phyloP scores from a whole-genome alignment of 2,888 invertebrate genomes.

The Parascotia fuliginaria region DNA sequence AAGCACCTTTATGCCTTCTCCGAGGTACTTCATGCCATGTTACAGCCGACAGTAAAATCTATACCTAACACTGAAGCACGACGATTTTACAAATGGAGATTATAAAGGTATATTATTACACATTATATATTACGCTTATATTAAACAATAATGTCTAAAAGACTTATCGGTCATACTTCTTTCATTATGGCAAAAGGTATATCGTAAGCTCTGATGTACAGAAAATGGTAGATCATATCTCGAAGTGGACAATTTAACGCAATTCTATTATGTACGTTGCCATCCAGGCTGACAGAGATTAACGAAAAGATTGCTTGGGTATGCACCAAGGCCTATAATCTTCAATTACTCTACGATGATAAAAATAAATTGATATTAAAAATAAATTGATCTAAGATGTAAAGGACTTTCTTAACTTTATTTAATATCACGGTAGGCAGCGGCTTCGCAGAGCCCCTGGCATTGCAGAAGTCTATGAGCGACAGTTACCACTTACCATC shows the following conservation, averaged over 20 bases:
- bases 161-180: not conserved
- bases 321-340: not conserved
- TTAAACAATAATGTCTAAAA: too few species aligned
- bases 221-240: not conserved
- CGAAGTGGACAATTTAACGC: not conserved
- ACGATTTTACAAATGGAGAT: too few species aligned
- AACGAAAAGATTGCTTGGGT: not conserved
- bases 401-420: not conserved
- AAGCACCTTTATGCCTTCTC: too few species aligned
- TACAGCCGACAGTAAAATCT: too few species aligned
- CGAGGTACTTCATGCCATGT: too few species aligned
- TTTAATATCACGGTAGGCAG: not conserved
- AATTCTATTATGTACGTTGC: conserved; percentile 2
- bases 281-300: not conserved
- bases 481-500: too few species aligned
- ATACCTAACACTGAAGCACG: too few species aligned
- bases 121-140: too few species aligned
- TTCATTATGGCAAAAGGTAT: not conserved
- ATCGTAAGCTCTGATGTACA: not conserved
- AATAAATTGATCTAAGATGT: not conserved
- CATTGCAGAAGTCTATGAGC: too few species aligned
- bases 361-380: conserved; percentile 1
- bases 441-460: not conserved
- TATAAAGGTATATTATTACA: too few species aligned
- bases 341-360: conserved; percentile 1